Conservation (phyloP, 2,797 vertebrate species). For the Urophycis tenuis region DNA sequence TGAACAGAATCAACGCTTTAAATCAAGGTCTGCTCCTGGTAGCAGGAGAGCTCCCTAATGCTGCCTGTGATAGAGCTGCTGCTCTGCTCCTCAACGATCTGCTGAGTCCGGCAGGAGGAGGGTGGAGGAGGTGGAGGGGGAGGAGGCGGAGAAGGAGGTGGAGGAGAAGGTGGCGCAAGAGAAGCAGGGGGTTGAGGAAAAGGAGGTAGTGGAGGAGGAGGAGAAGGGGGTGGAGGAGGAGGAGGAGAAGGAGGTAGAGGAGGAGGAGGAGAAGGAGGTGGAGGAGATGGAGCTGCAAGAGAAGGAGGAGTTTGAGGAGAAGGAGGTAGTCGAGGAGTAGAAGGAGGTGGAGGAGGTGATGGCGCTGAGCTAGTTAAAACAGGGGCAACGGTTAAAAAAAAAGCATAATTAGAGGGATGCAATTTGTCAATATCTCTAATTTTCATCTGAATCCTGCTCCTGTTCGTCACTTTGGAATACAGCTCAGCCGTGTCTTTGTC, state of each 20-base stretch:
- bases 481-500: slow-evolving; percentile 34
- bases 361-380: slow-evolving; percentile 61
- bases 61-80: slow-evolving; percentile 59
- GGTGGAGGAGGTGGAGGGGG: neutral
- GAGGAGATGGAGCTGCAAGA: too few species aligned
- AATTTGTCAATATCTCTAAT: slow-evolving; percentile 52
- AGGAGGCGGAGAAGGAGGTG: too few species aligned
- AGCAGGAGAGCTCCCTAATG: slow-evolving; percentile 62
- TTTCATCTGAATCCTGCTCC: slow-evolving; percentile 43
- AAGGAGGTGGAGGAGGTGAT: slow-evolving; percentile 27
- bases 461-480: slow-evolving; percentile 32
- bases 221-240: too few species aligned
- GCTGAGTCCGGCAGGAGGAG: slow-evolving; percentile 61
- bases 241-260: too few species aligned
- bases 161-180: too few species aligned
- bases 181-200: too few species aligned
- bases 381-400: slow-evolving; percentile 60
- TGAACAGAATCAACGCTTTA: slow-evolving; percentile 78
- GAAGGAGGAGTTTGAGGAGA: too few species aligned
- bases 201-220: too few species aligned
- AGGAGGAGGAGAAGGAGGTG: too few species aligned
- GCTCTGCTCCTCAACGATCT: slow-evolving; percentile 65
- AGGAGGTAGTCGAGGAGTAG: too few species aligned
- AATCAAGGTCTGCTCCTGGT: slow-evolving; percentile 74
- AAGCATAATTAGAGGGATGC: slow-evolving; percentile 55